Base-by-base conservation (phyloP, 37 sponge, comb jelly and placozoan species). In the Beroe forskalii region DNA sequence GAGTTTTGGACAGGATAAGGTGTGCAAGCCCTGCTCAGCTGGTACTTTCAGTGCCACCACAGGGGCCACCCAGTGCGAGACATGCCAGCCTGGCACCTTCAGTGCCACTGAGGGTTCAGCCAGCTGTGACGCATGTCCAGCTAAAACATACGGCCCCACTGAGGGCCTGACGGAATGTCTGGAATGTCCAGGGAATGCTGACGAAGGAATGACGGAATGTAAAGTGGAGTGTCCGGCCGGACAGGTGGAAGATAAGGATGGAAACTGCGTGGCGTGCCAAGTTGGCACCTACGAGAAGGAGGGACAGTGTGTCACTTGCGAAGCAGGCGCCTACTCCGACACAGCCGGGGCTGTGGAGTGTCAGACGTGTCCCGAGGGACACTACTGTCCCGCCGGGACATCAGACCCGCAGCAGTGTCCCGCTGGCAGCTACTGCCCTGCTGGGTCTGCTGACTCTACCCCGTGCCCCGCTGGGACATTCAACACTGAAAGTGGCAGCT, bases 381-480 rank as follows among this genome's bases (percentile, higher is more conserved):
- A 42, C 42, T 80, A 80, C 86, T 80, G 86, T 44, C 40, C 43
- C 12, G 55, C 37, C 1, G 86, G 86, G 12, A 42, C 55, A 23
- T 23, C 40, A 3, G 25, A 32, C 23, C 55, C 86, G 2, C 4
- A 25, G 14, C 38, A 44, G 25, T 80, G 55, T 25, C 55, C 86
- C 6, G 86, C 86, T 0, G 86, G 86, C 28, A 1, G 6, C 2
- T 42, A n/a, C 55, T 41, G 55, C 20, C 48, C 48, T 20, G 86
- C 28, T n/a, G 86, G 55, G 0, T 41, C 86, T 25, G 8, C 86
- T 41, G 12, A 24, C 27, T 19, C 48, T 19, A 23, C 86, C 17
- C 86, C 28, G n/a, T 80, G 86, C 48, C 86, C 86, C 12, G 48
- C 35, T n/a, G 44, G 55, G 3, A 80, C 86, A 43, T 80, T 42